Evolutionary conservation across 2,113 vertebrate genomes (phyloP).

Genomic region (Nymphicus hollandicus): DNA sequence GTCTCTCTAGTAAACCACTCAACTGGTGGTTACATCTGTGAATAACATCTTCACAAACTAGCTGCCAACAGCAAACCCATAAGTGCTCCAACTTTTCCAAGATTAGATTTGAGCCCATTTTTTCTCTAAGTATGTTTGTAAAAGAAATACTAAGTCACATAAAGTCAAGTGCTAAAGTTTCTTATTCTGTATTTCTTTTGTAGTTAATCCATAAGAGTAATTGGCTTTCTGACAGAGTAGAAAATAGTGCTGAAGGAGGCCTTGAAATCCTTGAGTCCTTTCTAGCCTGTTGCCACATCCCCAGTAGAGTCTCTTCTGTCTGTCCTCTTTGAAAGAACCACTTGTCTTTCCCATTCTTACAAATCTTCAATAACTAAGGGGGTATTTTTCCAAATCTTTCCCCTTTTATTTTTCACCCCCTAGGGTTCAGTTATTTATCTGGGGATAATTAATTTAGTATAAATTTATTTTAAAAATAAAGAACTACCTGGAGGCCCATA

Average conservation of each 20-base stretch:
- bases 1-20: background rate
- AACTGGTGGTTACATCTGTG: background rate
- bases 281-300: background rate
- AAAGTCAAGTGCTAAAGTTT: background rate
- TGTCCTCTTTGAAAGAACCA: background rate
- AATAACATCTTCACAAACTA: background rate
- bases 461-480: background rate
- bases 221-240: background rate
- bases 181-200: background rate
- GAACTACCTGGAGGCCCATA: background rate
- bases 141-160: background rate
- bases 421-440: background rate
- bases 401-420: background rate
- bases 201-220: background rate
- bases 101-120: background rate
- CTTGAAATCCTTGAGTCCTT: background rate
- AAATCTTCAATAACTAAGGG: background rate
- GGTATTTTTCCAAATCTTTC: background rate
- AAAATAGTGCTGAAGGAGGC: background rate
- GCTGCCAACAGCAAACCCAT: background rate
- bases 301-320: background rate
- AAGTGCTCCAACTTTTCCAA: background rate
- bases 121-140: background rate
- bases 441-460: background rate
- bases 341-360: accelerated